Percentiles rank a stretch among this genome's conserved stretches.
Conservation (phyloP, 2,888 invertebrate species). For the Parasteatoda lunata region DNA sequence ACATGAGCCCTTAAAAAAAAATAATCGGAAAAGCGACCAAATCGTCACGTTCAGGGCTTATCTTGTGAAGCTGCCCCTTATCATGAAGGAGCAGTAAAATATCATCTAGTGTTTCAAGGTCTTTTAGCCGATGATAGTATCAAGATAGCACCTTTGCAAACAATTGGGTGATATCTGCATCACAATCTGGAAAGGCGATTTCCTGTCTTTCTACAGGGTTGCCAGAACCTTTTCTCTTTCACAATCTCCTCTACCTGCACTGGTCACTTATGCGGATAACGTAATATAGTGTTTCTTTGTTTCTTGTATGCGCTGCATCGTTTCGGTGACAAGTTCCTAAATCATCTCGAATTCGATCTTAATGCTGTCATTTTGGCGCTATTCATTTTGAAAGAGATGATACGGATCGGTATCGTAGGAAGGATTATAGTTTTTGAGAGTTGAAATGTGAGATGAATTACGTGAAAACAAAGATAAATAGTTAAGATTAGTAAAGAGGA, state of each 20-base stretch:
- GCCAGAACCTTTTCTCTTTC: slow-evolving; percentile 29
- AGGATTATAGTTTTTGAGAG: background rate
- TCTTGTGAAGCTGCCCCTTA: slow-evolving; percentile 26
- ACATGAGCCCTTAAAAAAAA: background rate
- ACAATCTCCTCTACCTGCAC: background rate
- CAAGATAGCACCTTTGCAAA: slow-evolving; percentile 62
- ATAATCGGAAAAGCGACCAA: slow-evolving; percentile 28
- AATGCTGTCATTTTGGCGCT: background rate
- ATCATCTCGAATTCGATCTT: slow-evolving; percentile 22
- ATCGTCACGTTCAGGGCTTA: slow-evolving; percentile 43
- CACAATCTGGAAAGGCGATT: slow-evolving; percentile 54
- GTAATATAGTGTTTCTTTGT: slow-evolving; percentile 60
- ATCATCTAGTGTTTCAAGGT: slow-evolving; percentile 64
- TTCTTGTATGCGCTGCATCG: slow-evolving; percentile 18
- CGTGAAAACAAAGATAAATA: background rate
- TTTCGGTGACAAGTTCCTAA: slow-evolving; percentile 20
- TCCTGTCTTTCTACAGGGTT: slow-evolving; percentile 61
- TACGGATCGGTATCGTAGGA: background rate
- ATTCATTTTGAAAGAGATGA: slow-evolving; percentile 23
- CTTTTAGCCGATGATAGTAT: slow-evolving; percentile 65
- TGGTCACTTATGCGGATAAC: slow-evolving; percentile 21
- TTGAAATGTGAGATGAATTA: background rate
- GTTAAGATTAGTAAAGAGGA: background rate
- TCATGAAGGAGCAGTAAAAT: slow-evolving; percentile 47
- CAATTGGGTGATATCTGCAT: slow-evolving; percentile 37